These are phyloP conservation scores for Delia radicum DNA, from an alignment of 1,140 invertebrate species.

Conservation along the genomic window DNA sequence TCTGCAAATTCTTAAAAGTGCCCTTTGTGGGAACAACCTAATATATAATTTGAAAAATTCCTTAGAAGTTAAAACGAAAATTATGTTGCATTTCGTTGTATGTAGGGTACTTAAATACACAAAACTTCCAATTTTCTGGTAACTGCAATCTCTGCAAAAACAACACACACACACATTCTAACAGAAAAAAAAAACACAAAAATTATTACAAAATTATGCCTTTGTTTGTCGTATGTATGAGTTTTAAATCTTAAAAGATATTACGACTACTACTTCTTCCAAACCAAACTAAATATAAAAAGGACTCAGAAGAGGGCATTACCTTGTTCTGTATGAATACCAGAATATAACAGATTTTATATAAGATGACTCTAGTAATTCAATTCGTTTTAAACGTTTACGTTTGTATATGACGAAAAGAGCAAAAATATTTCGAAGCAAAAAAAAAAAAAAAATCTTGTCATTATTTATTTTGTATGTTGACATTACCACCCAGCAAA, in stretches of 20 bases:
- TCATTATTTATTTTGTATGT: background rate
- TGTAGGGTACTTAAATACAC: background rate
- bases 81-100: too few relatives aligned
- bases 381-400: constrained; percentile 17
- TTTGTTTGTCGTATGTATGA: background rate
- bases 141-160: constrained; percentile 14
- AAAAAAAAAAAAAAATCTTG: background rate
- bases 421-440: background rate
- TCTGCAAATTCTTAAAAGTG: too few relatives aligned
- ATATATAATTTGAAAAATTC: too few relatives aligned
- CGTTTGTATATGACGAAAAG: background rate
- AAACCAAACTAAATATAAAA: background rate
- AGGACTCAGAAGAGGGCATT: background rate
- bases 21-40: too few relatives aligned
- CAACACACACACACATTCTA: background rate
- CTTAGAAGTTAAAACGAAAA: too few relatives aligned
- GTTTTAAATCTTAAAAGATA: constrained; percentile 20
- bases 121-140: background rate
- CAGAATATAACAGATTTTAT: constrained; percentile 1
- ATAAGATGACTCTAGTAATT: constrained; percentile 21
- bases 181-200: background rate
- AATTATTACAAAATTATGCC: constrained; percentile 19
- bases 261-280: background rate
- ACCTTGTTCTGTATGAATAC: background rate
- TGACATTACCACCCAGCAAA: constrained; percentile 10